A percentile compares a stretch with the other conserved stretches of the same genome.
These are phyloP conservation scores for Tenodera sinensis DNA, from an alignment of 2,888 invertebrate genomes.

Conservation along the genomic window DNA sequence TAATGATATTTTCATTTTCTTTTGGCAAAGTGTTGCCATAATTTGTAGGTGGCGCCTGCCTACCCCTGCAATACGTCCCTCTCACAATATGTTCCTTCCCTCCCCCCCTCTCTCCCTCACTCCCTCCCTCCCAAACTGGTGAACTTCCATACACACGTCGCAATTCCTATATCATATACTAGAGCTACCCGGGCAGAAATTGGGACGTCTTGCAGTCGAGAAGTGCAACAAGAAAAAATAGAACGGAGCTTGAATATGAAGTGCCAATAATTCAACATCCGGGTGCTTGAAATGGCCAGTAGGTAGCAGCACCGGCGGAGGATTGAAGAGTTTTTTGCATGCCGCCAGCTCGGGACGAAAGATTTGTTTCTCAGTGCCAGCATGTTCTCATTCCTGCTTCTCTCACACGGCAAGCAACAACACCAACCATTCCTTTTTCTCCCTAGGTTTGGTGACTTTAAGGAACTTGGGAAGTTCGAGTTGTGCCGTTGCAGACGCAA, in stretches of 20 bases:
- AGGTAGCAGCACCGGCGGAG: conserved; percentile 4
- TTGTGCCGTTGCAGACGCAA: background rate
- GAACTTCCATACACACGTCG: conserved; percentile 1
- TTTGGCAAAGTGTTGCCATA: background rate
- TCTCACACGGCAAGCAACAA: background rate
- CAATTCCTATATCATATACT: background rate
- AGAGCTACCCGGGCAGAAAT: background rate
- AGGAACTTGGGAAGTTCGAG: background rate
- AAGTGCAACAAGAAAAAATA: background rate
- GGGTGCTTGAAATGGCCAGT: conserved; percentile 26
- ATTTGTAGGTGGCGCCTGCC: background rate
- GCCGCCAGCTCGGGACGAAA: conserved; percentile 26
- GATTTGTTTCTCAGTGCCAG: conserved; percentile 25
- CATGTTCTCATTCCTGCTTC: background rate
- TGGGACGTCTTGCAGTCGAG: conserved; percentile 1
- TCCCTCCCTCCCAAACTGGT: background rate
- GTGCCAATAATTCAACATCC: conserved; percentile 27
- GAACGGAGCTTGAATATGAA: conserved; percentile 23
- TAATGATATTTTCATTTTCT: conserved; percentile 16
- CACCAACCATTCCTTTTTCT: background rate
- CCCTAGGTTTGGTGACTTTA: background rate
- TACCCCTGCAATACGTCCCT: background rate
- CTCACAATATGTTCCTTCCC: conserved; percentile 2
- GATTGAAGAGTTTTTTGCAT: conserved; percentile 31
- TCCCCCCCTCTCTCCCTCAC: too few species aligned